Percentiles rank a stretch among this genome's conserved stretches.
These are phyloP conservation scores for Ophion ventricosus DNA, from an alignment of 2,888 invertebrate genomes.

Conservation along the genomic window DNA sequence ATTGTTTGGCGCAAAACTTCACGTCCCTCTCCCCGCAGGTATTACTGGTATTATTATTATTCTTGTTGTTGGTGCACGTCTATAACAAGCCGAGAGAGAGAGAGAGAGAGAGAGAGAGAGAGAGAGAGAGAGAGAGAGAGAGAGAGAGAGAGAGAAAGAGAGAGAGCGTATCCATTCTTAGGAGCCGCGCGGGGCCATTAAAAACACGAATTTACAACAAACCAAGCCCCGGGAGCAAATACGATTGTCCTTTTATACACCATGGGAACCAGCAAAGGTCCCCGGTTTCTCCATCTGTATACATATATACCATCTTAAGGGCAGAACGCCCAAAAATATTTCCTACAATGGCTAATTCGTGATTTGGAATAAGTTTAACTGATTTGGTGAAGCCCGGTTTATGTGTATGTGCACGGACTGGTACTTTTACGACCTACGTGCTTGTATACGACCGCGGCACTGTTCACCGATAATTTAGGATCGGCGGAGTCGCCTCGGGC, in stretches of 20 bases:
- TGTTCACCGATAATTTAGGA: constrained; percentile 53
- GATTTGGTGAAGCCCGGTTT: constrained; percentile 67
- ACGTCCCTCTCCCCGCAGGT: constrained; percentile 37
- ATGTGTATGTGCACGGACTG: constrained; percentile 25
- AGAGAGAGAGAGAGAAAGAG: too few species aligned
- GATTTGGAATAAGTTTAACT: constrained; percentile 80
- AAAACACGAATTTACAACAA: constrained; percentile 77
- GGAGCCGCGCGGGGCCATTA: constrained; percentile 65
- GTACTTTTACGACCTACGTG: constrained; percentile 61
- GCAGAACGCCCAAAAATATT: constrained; percentile 72
- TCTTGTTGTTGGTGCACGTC: constrained; percentile 11
- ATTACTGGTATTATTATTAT: constrained; percentile 34
- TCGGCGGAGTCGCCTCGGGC: constrained; percentile 26
- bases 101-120: too few species aligned
- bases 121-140: too few species aligned
- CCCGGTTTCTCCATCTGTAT: constrained; percentile 67
- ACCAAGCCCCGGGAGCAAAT: constrained; percentile 67
- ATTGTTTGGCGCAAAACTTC: constrained; percentile 45
- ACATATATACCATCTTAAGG: not conserved
- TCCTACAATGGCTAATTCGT: constrained; percentile 76
- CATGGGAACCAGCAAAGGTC: constrained; percentile 20
- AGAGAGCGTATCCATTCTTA: not conserved
- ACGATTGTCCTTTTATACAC: constrained; percentile 69
- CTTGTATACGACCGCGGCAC: constrained; percentile 15
- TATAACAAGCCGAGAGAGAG: not conserved